Evolutionary conservation across 2,113 vertebrate genomes (phyloP).

Genomic region (Chrysochloris asiatica): DNA sequence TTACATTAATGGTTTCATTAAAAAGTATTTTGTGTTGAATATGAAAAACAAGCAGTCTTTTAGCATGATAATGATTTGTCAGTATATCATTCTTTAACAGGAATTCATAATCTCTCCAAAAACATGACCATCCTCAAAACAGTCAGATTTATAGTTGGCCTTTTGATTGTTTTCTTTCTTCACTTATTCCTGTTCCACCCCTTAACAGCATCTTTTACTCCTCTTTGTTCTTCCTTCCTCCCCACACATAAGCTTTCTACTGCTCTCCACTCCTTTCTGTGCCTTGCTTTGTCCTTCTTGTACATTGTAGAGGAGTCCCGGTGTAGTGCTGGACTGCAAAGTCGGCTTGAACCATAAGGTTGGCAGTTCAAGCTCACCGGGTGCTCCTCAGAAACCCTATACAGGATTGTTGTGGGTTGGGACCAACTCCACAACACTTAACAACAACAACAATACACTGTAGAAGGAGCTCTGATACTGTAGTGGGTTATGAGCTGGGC

Average conservation of each 20-base stretch:
- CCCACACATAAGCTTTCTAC: background rate
- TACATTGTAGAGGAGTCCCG: background rate
- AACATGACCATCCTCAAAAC: background rate
- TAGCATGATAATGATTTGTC: conserved; percentile 18
- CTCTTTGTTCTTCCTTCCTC: no score
- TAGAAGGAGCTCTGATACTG: no score
- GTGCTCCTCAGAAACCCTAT: no score
- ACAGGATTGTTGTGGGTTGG: no score
- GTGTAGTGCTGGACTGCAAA: no score
- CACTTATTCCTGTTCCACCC: background rate
- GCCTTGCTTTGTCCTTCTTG: background rate
- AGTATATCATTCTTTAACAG: background rate
- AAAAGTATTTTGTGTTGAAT: conserved; percentile 68
- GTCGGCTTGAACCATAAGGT: no score
- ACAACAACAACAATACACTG: no score
- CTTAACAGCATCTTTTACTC: background rate
- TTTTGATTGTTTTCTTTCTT: background rate
- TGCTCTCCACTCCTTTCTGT: background rate
- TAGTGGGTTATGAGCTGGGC: no score
- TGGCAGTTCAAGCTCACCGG: no score
- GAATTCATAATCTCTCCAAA: background rate
- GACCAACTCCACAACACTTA: no score
- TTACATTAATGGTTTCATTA: conserved; percentile 64
- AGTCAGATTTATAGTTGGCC: background rate
- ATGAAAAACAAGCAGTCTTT: background rate